Base-by-base conservation (phyloP, 1,140 invertebrate species). In the Mizuhopecten yessoensis region DNA sequence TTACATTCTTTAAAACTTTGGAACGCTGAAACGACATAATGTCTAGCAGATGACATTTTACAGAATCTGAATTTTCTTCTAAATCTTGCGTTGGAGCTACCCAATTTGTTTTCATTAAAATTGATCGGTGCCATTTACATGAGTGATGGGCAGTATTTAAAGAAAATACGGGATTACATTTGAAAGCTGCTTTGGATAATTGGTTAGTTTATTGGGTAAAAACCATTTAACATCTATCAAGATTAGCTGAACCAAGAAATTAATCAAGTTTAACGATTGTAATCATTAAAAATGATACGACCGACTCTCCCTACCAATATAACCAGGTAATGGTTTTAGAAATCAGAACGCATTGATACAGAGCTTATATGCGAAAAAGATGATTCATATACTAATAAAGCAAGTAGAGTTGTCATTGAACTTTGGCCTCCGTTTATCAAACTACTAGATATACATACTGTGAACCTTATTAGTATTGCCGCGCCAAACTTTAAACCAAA, bases 81-180 rank as follows among this genome's bases (percentile, higher is more conserved):
- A n/a, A n/a, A n/a, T n/a, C n/a, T n/a, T n/a, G n/a, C n/a, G n/a
- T n/a, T n/a, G n/a, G n/a, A n/a, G n/a, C n/a, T n/a, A n/a, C n/a
- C 45, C 45, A 49, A 49, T 49, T 49, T 49, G 20, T 49, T 49
- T 49, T 49, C 45, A 49, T 49, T 49, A 49, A 49, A 49, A 49
- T 5, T 49, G 45, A 49, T 49, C 15, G 45, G 10, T 49, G 11
- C 45, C 45, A 49, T 49, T 49, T 49, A 13, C 20, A 49, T 49
- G 45, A 49, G 10, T 23, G 45, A 49, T 49, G 45, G 20, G 45
- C 11, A 49, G 45, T 13, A 49, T 2, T 49, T 49, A 49, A 49
- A 49, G 45, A 23, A 49, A 49, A 49, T 15, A 15, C 45, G 20
- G 20, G 20, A 20, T 20, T 49, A 49, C 45, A 49, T 13, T 49